Percentiles rank a stretch among this genome's conserved stretches.
Evolutionary conservation across 1,140 invertebrate species (phyloP).

Genomic region (Tachypleus tridentatus): DNA sequence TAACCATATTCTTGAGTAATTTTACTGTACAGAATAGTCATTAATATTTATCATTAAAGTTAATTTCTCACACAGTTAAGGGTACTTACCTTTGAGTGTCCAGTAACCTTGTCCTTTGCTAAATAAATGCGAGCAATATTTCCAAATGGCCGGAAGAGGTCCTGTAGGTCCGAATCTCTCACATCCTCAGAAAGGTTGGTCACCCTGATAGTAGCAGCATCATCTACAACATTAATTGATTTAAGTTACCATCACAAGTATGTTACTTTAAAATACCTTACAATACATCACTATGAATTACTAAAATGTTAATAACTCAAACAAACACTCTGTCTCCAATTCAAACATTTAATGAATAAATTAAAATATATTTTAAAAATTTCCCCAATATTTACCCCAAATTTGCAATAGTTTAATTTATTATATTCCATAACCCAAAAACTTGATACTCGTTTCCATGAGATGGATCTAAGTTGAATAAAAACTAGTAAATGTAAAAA

Average conservation of each 20-base stretch:
- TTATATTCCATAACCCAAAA: no score
- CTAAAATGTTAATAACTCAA: not conserved
- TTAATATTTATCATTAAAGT: conserved; percentile 10
- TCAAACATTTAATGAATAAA: no score
- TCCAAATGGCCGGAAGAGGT: conserved; percentile 85
- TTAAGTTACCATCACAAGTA: not conserved
- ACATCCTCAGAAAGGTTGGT: conserved; percentile 96
- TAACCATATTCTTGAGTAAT: conserved; percentile 44
- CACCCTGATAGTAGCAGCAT: conserved; percentile 82
- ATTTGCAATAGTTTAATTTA: no score
- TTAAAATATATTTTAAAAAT: no score
- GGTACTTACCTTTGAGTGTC: conserved; percentile 37
- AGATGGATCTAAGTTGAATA: no score
- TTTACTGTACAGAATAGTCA: conserved; percentile 14
- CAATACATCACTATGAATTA: not conserved
- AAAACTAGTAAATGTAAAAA: no score
- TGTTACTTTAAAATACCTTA: not conserved
- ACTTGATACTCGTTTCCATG: no score
- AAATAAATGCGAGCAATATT: conserved; percentile 74
- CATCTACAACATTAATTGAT: conserved; percentile 36
- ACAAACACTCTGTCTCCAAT: not conserved
- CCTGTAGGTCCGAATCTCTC: conserved; percentile 85
- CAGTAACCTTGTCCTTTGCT: conserved; percentile 60
- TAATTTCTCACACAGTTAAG: not conserved
- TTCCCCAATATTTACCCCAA: no score